Percentiles rank a stretch among this genome's conserved stretches.
Conservation (phyloP, 1,140 invertebrate genomes). For the Trachelipus rathkii region DNA sequence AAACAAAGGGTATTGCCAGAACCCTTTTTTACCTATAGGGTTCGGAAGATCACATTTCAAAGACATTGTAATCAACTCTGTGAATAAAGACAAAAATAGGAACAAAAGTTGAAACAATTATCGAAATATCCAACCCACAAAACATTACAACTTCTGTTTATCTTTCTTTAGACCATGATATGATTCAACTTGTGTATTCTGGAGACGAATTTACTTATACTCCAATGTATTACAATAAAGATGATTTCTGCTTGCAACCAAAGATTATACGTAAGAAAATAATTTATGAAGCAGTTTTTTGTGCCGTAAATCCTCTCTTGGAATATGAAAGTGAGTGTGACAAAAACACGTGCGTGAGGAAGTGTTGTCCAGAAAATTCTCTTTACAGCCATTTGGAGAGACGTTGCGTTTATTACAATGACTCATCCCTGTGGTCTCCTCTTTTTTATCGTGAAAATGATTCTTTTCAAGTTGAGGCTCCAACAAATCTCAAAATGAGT, state of each 20-base stretch:
- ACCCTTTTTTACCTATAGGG: slow-evolving; percentile 8
- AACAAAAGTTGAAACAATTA: neutral
- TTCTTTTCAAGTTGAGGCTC: neutral
- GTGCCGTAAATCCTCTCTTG: slow-evolving; percentile 21
- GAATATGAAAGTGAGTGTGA: slow-evolving; percentile 25
- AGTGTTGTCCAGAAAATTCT: slow-evolving; percentile 29
- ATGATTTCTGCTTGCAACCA: slow-evolving; percentile 23
- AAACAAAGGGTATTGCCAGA: neutral
- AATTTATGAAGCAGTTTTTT: slow-evolving; percentile 20
- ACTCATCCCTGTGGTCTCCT: slow-evolving; percentile 24
- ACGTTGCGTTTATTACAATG: neutral
- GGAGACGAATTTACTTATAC: neutral
- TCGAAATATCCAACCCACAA: neutral
- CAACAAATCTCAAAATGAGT: slow-evolving; percentile 5
- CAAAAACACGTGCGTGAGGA: slow-evolving; percentile 36
- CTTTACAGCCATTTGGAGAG: neutral
- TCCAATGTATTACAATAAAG: neutral
- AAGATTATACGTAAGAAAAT: neutral
- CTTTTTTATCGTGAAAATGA: slow-evolving; percentile 20
- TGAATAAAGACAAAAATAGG: slow-evolving; percentile 6
- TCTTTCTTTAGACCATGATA: neutral
- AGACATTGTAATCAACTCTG: slow-evolving; percentile 4
- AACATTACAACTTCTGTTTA: slow-evolving; percentile 26
- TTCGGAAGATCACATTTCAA: neutral
- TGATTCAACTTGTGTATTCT: neutral